A percentile compares a stretch with the other conserved stretches of the same genome.
phyloP scores from a whole-genome alignment of 2,113 vertebrate genomes.

The Pollimyrus isidori region DNA sequence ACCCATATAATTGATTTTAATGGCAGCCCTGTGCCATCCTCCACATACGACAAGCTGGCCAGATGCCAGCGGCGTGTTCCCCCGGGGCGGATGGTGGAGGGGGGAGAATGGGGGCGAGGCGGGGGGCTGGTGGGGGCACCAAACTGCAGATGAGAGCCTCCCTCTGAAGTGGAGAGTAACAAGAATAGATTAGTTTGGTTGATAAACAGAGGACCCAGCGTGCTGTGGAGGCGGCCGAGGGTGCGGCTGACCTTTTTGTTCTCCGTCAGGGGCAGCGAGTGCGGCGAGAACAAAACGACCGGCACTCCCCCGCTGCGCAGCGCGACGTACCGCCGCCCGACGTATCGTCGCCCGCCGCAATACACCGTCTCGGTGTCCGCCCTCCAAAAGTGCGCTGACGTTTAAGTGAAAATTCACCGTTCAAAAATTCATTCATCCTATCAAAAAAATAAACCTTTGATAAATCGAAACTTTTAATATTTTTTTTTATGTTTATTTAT shows the following conservation, averaged over 20 bases:
- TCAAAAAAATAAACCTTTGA: conserved; percentile 47
- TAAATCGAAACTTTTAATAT: conserved; percentile 57
- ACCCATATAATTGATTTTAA: conserved; percentile 98
- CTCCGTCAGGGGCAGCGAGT: conserved; percentile 90
- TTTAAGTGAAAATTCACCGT: not conserved
- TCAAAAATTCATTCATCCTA: not conserved
- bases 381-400: conserved; percentile 75
- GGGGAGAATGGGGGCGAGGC: not conserved
- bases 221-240: conserved; percentile 80
- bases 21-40: conserved; percentile 47
- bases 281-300: conserved; percentile 75
- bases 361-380: conserved; percentile 83
- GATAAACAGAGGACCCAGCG: conserved; percentile 83
- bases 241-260: conserved; percentile 88
- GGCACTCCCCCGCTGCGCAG: conserved; percentile 77
- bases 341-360: conserved; percentile 89
- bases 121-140: conserved; percentile 52
- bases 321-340: conserved; percentile 88
- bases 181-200: conserved; percentile 84
- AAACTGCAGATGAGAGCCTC: conserved; percentile 70
- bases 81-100: conserved; percentile 57
- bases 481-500: not conserved
- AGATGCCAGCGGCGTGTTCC: conserved; percentile 81
- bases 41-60: conserved; percentile 76
- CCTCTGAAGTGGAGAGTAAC: conserved; percentile 81